phyloP scores from a whole-genome alignment of 2,113 vertebrate genomes.

The Tiliqua scincoides region DNA sequence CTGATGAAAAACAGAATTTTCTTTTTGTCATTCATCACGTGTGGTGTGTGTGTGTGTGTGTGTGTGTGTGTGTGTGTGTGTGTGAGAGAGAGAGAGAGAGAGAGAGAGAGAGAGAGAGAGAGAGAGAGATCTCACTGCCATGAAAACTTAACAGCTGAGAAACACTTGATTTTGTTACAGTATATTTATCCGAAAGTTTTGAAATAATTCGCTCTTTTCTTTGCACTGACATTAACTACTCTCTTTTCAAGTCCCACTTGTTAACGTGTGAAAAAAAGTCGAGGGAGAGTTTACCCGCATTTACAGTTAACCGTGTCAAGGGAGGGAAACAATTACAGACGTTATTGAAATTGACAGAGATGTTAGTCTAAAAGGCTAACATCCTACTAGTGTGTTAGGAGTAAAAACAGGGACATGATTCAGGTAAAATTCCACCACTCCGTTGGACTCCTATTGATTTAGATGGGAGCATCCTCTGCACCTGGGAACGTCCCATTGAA shows the following conservation, averaged over 20 bases:
- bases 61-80: no score
- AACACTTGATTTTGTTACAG: neutral
- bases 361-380: neutral
- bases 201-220: neutral
- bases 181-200: neutral
- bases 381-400: no score
- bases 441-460: neutral
- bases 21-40: neutral
- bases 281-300: neutral
- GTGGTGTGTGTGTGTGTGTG: neutral
- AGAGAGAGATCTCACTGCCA: neutral
- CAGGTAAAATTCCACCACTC: neutral
- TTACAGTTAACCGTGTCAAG: neutral
- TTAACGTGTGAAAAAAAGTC: neutral
- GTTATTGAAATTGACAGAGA: neutral
- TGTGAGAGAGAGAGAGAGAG: neutral
- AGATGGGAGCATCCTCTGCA: neutral
- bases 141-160: neutral
- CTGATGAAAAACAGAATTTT: neutral
- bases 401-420: no score
- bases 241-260: neutral
- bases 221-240: neutral
- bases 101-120: no score
- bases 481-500: neutral
- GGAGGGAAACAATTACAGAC: no score